phyloP scores from a whole-genome alignment of 2,888 invertebrate species.

The Psylliodes chrysocephalus region DNA sequence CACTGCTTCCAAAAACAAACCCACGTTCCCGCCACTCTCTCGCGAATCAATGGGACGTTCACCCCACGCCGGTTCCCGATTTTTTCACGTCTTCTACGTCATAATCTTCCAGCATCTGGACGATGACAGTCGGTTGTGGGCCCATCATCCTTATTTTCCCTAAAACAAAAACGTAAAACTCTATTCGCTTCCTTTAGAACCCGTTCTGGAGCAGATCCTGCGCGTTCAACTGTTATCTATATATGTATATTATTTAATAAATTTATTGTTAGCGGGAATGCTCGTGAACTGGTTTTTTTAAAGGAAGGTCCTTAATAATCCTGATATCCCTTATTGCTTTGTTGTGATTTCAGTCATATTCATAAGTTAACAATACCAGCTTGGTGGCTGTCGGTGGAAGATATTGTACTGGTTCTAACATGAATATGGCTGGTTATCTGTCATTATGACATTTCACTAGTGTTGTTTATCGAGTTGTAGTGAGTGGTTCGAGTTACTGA shows the following conservation, averaged over 20 bases:
- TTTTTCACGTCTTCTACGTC: slow-evolving; percentile 23
- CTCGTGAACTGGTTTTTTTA: no score
- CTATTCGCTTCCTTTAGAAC: not conserved
- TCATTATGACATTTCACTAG: slow-evolving; percentile 37
- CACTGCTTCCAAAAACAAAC: slow-evolving; percentile 32
- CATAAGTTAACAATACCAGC: slow-evolving; percentile 50
- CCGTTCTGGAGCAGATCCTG: no score
- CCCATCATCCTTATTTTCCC: slow-evolving; percentile 26
- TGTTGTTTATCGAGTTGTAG: slow-evolving; percentile 20
- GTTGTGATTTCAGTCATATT: slow-evolving; percentile 61
- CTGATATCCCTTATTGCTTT: slow-evolving; percentile 39
- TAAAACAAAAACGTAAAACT: not conserved
- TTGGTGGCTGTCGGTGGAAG: slow-evolving; percentile 57
- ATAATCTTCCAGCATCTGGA: slow-evolving; percentile 37
- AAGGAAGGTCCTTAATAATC: no score
- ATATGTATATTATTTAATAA: no score
- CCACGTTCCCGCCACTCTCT: slow-evolving; percentile 32
- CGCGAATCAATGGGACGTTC: slow-evolving; percentile 55
- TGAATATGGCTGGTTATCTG: slow-evolving; percentile 55
- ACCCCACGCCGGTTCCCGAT: slow-evolving; percentile 43
- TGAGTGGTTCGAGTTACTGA: slow-evolving; percentile 24
- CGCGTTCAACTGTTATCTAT: no score
- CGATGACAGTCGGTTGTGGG: slow-evolving; percentile 57
- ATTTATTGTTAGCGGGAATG: no score
- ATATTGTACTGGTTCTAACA: slow-evolving; percentile 34